phyloP scores from a whole-genome alignment of 2,888 invertebrate genomes.

The Tipula lateralis region DNA sequence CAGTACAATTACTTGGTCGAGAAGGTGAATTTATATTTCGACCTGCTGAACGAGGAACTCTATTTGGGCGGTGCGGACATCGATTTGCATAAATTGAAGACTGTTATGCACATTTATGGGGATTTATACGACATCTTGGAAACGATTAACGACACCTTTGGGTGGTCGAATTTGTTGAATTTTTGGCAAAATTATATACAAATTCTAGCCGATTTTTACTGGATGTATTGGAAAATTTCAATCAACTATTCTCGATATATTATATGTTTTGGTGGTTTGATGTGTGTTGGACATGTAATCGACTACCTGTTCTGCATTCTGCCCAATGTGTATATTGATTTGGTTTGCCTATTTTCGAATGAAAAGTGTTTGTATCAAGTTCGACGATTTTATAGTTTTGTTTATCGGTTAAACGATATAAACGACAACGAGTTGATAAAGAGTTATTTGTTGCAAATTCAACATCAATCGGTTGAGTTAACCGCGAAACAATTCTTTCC shows the following conservation, averaged over 20 bases:
- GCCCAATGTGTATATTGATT: not conserved
- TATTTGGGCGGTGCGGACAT: not conserved
- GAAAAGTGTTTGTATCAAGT: not conserved
- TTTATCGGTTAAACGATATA: not conserved
- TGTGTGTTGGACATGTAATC: not conserved
- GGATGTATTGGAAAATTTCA: not conserved
- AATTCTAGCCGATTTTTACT: not conserved
- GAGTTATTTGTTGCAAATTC: not conserved
- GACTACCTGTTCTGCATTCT: not conserved
- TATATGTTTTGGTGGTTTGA: not conserved
- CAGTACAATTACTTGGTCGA: not conserved
- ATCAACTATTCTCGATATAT: not conserved
- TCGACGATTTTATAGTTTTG: not conserved
- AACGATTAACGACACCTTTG: not conserved
- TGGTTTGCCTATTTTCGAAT: not conserved
- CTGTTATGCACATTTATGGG: not conserved
- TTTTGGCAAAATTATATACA: not conserved
- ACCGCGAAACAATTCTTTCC: not conserved
- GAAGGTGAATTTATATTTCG: not conserved
- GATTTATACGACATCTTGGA: not conserved
- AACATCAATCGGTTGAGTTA: not conserved
- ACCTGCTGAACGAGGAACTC: not conserved
- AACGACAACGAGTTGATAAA: not conserved
- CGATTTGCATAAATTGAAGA: not conserved
- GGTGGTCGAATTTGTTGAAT: not conserved